These are phyloP conservation scores for Scolopax bukidnonensis DNA, from an alignment of 2,797 vertebrate genomes.

Conservation along the genomic window DNA sequence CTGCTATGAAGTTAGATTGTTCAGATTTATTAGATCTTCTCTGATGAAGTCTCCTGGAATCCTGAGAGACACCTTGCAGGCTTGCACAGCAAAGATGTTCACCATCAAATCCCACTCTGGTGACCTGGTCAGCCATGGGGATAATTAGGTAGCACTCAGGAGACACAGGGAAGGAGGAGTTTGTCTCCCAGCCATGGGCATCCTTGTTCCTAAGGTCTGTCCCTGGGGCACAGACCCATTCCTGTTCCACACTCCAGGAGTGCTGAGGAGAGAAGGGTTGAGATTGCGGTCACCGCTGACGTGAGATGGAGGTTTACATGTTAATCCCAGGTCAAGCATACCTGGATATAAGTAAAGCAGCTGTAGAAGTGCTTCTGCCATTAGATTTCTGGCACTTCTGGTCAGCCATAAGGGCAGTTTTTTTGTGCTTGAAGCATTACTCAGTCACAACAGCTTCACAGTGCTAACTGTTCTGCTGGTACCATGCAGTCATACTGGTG, in stretches of 20 bases:
- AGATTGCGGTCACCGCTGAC: background rate
- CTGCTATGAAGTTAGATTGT: background rate
- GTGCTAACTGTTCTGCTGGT: background rate
- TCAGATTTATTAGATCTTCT: background rate
- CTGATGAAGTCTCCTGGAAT: background rate
- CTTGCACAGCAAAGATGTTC: background rate
- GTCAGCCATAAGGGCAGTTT: background rate
- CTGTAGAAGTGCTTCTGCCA: background rate
- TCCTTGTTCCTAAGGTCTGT: background rate
- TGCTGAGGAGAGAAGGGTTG: background rate
- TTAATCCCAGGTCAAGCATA: background rate
- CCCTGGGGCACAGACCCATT: background rate
- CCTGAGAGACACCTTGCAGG: background rate
- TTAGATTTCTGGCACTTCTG: background rate
- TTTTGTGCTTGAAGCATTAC: background rate
- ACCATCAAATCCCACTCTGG: background rate
- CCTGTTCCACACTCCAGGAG: background rate
- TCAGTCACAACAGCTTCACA: background rate
- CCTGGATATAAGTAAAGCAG: background rate
- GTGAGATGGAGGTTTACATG: background rate
- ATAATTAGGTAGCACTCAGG: background rate
- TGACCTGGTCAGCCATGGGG: background rate
- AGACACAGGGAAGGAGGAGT: background rate
- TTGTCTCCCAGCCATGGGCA: background rate
- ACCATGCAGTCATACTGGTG: accelerated